A percentile compares a stretch with the other conserved stretches of the same genome.
Conservation (phyloP, 2,888 invertebrate species). For the Alentia gelatinosa region DNA sequence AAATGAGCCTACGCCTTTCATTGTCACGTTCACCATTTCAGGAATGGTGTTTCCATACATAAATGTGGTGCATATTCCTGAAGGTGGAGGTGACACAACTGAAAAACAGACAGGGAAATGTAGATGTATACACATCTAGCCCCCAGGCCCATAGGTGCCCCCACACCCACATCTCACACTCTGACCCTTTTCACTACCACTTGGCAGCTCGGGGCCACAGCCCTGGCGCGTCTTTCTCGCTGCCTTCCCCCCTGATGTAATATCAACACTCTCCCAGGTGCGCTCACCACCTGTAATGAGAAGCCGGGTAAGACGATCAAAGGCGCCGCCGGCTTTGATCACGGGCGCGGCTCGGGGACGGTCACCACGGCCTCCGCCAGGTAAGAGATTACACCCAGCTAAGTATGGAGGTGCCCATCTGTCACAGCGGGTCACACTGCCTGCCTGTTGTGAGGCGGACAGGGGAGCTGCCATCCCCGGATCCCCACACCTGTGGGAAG, state of each 20-base stretch:
- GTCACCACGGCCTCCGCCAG: neutral
- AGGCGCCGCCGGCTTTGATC: neutral
- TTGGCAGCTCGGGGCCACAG: neutral
- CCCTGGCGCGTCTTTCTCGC: neutral
- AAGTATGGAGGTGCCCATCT: neutral
- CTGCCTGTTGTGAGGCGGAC: neutral
- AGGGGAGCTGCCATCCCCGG: neutral
- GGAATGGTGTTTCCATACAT: no score
- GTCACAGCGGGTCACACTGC: neutral
- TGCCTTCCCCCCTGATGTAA: conserved; percentile 2
- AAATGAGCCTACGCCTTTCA: no score
- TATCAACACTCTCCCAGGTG: conserved; percentile 36
- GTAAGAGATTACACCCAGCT: conserved; percentile 15
- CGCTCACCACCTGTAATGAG: neutral
- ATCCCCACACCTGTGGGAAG: neutral
- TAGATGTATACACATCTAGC: no score
- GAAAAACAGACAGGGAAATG: no score
- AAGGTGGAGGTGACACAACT: no score
- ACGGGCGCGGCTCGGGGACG: neutral
- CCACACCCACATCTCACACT: no score
- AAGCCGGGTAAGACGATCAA: neutral
- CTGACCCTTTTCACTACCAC: neutral
- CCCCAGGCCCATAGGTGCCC: no score
- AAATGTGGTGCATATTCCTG: no score
- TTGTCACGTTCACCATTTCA: no score